A percentile compares a stretch with the other conserved stretches of the same genome.
These are phyloP conservation scores for Caenorhabditis sulstoni DNA, from an alignment of 2,888 invertebrate genomes.

Conservation along the genomic window DNA sequence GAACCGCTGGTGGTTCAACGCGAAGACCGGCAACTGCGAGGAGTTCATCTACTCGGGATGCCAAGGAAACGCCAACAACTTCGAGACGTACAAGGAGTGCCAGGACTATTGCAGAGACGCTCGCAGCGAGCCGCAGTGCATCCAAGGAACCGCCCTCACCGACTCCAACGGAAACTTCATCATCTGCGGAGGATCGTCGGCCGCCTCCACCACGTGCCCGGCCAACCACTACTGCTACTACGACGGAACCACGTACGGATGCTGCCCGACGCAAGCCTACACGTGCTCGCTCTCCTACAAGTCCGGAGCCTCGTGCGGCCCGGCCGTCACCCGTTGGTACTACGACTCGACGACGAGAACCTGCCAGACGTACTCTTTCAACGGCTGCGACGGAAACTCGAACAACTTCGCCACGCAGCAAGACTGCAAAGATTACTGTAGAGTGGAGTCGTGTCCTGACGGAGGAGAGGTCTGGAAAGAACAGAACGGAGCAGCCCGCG, in stretches of 20 bases:
- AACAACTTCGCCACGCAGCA: slow-evolving; percentile 79
- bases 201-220: slow-evolving; percentile 78
- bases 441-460: slow-evolving; percentile 80
- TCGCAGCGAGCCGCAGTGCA: slow-evolving; percentile 77
- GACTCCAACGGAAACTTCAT: slow-evolving; percentile 80
- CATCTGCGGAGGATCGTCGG: slow-evolving; percentile 77
- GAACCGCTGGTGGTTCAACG: slow-evolving; percentile 81
- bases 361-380: slow-evolving; percentile 78
- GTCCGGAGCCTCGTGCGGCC: slow-evolving; percentile 79
- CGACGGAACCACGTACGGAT: slow-evolving; percentile 80
- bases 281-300: slow-evolving; percentile 80
- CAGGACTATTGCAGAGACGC: slow-evolving; percentile 80
- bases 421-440: slow-evolving; percentile 80
- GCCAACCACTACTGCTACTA: slow-evolving; percentile 80
- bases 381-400: slow-evolving; percentile 80
- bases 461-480: slow-evolving; percentile 80
- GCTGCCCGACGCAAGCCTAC: slow-evolving; percentile 80
- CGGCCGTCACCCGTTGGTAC: slow-evolving; percentile 80
- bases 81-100: slow-evolving; percentile 80
- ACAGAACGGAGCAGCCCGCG: slow-evolving; percentile 77
- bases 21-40: slow-evolving; percentile 80
- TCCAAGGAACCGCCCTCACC: slow-evolving; percentile 80
- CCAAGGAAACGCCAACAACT: slow-evolving; percentile 80
- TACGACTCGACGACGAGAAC: slow-evolving; percentile 71
- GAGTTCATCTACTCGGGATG: slow-evolving; percentile 80